A percentile compares a stretch with the other conserved stretches of the same genome.
Conservation (phyloP, 2,797 vertebrate genomes). For the Gallinago stenura region DNA sequence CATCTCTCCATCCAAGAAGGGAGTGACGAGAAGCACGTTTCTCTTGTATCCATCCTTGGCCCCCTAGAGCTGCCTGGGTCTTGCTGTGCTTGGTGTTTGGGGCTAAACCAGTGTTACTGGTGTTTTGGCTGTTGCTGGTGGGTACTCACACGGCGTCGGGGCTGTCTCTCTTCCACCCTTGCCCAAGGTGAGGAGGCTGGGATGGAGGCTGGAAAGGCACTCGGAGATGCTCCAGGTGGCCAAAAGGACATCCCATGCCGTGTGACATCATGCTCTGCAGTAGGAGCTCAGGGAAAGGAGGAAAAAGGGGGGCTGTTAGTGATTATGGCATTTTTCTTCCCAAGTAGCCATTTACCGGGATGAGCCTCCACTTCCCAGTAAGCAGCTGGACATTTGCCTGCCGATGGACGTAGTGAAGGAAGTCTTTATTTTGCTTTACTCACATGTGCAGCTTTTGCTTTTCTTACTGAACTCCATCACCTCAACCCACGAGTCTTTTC, state of each 20-base stretch:
- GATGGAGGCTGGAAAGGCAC: background rate
- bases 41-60: fast-evolving
- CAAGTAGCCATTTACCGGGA: background rate
- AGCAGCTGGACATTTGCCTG: background rate
- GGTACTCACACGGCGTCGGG: fast-evolving
- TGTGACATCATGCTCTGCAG: background rate
- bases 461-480: background rate
- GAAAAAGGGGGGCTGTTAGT: background rate
- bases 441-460: background rate
- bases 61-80: background rate
- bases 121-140: background rate
- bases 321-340: background rate
- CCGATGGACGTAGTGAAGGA: background rate
- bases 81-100: fast-evolving
- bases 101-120: background rate
- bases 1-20: background rate
- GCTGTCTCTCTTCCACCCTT: background rate
- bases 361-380: background rate
- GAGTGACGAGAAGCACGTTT: background rate
- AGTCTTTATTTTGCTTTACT: background rate
- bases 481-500: background rate
- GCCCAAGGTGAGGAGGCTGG: background rate
- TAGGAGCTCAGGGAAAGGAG: background rate
- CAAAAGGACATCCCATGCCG: background rate
- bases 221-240: background rate